Evolutionary conservation across 2,113 vertebrate species (phyloP).

Genomic region (Neofelis nebulosa): DNA sequence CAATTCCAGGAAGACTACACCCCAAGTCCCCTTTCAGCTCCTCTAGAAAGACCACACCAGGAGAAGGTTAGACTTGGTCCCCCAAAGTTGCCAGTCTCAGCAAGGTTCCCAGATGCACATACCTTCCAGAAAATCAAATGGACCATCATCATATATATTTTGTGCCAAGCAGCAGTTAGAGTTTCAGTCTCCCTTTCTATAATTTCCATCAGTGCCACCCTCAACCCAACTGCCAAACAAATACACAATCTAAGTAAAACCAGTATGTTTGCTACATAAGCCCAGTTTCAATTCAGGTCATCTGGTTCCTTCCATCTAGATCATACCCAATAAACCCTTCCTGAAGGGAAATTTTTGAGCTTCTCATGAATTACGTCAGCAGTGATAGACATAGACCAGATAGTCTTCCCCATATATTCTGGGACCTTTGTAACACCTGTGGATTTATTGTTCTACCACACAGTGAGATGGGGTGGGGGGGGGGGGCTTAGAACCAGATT

Average conservation of each 20-base stretch:
- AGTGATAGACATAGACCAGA: background rate
- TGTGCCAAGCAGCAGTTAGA: background rate
- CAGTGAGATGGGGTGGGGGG: background rate
- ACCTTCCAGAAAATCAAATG: background rate
- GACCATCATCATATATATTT: background rate
- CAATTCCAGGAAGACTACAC: background rate
- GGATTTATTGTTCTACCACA: background rate
- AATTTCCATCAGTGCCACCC: background rate
- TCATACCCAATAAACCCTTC: background rate
- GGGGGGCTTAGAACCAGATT: background rate
- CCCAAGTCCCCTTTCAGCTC: background rate
- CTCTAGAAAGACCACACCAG: background rate
- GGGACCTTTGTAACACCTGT: background rate
- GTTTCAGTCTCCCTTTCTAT: background rate
- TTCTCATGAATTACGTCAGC: background rate
- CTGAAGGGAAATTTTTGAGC: constrained; percentile 11
- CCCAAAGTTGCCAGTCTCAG: background rate
- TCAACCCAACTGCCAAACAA: background rate
- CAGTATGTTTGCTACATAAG: background rate
- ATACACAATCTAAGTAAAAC: background rate
- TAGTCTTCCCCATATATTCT: background rate
- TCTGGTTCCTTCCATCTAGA: background rate
- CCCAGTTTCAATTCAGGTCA: background rate
- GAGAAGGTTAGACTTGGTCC: background rate
- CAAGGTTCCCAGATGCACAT: background rate